Conservation (phyloP, 2,888 invertebrate species). For the Protophormia terraenovae region DNA sequence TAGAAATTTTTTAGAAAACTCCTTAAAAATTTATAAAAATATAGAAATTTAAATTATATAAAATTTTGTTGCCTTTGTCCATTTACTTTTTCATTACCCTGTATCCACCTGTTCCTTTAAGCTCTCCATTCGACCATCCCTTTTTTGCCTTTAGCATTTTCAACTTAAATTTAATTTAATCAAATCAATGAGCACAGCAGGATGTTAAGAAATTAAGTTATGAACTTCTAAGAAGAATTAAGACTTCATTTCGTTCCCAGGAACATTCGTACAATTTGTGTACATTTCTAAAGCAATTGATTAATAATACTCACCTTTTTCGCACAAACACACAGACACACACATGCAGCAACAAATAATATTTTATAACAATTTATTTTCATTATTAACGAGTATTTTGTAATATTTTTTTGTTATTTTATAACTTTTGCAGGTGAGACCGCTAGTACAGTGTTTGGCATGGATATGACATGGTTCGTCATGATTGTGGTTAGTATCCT, state of each 20-base stretch:
- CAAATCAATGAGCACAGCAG: constrained; percentile 16
- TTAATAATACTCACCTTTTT: neutral
- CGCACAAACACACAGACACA: neutral
- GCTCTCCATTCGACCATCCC: neutral
- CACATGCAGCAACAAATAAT: neutral
- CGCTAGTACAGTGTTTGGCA: constrained; percentile 85
- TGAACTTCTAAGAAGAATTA: neutral
- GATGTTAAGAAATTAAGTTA: neutral
- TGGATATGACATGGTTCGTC: constrained; percentile 90
- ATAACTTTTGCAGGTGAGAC: constrained; percentile 83
- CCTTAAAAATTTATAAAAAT: too few species aligned
- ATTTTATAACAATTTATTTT: constrained; percentile 29
- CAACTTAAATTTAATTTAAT: constrained; percentile 13
- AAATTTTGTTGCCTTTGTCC: neutral
- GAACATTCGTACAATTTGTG: neutral
- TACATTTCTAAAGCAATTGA: neutral
- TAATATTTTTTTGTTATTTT: constrained; percentile 35
- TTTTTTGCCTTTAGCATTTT: neutral
- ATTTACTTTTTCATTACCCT: neutral
- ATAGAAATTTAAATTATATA: too few species aligned
- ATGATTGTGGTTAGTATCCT: constrained; percentile 87
- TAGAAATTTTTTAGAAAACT: too few species aligned
- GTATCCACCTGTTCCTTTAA: neutral
- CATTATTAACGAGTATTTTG: constrained; percentile 4
- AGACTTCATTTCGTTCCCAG: neutral